Evolutionary conservation across 2,113 vertebrate species (phyloP).

Genomic region (Corvus moneduloides): DNA sequence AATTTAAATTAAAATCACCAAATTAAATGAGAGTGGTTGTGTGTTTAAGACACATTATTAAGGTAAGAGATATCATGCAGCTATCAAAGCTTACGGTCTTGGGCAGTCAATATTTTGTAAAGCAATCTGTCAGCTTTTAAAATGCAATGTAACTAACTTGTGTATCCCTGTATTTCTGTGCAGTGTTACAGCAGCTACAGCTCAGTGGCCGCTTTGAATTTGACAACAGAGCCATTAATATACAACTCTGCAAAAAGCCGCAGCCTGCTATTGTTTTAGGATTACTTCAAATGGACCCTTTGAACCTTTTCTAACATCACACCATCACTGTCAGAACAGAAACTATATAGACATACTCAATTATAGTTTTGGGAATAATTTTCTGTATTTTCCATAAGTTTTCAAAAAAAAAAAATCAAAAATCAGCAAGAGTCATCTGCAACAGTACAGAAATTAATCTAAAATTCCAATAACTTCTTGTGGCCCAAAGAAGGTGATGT

Average conservation of each 20-base stretch:
- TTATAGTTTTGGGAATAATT: not conserved
- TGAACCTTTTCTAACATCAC: not conserved
- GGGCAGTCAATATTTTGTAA: not conserved
- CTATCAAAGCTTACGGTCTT: not conserved
- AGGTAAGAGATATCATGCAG: not conserved
- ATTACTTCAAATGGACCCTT: not conserved
- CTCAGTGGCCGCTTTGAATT: rapidly evolving
- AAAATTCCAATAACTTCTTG: not conserved
- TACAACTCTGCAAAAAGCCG: not conserved
- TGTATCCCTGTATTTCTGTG: not conserved
- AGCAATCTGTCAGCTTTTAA: not conserved
- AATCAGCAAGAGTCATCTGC: not conserved
- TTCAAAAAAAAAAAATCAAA: not conserved
- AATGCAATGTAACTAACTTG: not conserved
- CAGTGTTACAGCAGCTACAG: not conserved
- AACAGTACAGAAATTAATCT: not conserved
- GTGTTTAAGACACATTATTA: not conserved
- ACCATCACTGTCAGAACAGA: not conserved
- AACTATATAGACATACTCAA: not conserved
- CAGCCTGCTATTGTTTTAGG: not conserved
- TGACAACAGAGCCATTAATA: not conserved
- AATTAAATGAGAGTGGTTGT: not conserved
- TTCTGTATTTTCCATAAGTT: not conserved
- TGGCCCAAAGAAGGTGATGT: not conserved
- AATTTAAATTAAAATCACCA: not conserved